Percentiles rank a stretch among this genome's conserved stretches.
Conservation (phyloP, 2,113 vertebrate species). For the Chinchilla lanigera region DNA sequence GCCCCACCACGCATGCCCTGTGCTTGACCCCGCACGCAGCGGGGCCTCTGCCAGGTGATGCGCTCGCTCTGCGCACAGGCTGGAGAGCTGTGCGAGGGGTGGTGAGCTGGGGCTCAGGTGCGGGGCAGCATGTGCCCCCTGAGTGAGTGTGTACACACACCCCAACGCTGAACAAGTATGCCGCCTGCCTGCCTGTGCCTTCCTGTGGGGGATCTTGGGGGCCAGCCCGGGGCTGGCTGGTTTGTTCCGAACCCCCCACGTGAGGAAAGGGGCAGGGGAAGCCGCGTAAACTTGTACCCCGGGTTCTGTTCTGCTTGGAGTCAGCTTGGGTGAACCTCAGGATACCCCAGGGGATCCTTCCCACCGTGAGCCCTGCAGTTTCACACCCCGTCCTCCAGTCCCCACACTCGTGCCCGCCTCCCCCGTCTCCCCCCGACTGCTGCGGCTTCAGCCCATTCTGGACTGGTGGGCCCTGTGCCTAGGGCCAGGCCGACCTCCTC, state of each 20-base stretch:
- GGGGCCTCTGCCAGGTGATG: neutral
- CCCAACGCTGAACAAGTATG: neutral
- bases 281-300: neutral
- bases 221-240: no score
- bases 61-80: rapidly evolving
- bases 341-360: neutral
- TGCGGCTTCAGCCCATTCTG: rapidly evolving
- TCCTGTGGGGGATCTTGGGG: neutral
- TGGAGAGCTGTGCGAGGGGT: neutral
- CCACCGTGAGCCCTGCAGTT: neutral
- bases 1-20: neutral
- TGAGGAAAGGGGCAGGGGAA: neutral
- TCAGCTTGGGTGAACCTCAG: neutral
- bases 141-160: rapidly evolving
- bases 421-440: no score
- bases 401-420: no score
- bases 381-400: no score
- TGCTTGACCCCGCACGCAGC: neutral
- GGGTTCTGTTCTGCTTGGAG: neutral
- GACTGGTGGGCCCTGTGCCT: neutral
- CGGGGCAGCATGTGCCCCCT: neutral
- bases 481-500: neutral
- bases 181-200: neutral
- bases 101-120: neutral
- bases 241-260: neutral